Percentiles rank a stretch among this genome's conserved stretches.
Evolutionary conservation across 2,888 invertebrate genomes (phyloP).

Genomic region (Melanargia galathea): DNA sequence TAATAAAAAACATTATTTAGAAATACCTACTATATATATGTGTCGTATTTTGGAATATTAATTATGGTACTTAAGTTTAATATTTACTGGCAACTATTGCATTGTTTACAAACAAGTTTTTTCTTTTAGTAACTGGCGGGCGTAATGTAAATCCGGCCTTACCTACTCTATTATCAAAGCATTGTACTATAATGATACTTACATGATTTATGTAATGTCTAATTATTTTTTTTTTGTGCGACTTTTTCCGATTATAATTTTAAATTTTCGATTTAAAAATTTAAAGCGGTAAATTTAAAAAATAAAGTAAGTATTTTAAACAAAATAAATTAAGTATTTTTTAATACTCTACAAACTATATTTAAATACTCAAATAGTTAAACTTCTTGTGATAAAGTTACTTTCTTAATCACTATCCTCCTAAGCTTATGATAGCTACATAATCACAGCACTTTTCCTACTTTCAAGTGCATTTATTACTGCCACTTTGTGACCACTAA

Average conservation of each 20-base stretch:
- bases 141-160: too few relatives aligned
- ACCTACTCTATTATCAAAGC: too few relatives aligned
- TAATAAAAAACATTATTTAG: slow-evolving; percentile 5
- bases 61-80: too few relatives aligned
- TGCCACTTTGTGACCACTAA: slow-evolving; percentile 25
- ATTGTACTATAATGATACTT: too few relatives aligned
- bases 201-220: too few relatives aligned
- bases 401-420: too few relatives aligned
- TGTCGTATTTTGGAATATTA: too few relatives aligned
- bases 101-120: too few relatives aligned
- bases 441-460: slow-evolving; percentile 2
- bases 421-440: neutral
- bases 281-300: neutral
- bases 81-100: too few relatives aligned
- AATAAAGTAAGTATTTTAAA: neutral
- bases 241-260: neutral
- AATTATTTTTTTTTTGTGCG: neutral
- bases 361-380: neutral
- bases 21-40: too few relatives aligned
- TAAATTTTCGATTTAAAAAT: neutral
- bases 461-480: slow-evolving; percentile 1
- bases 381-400: too few relatives aligned
- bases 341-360: neutral
- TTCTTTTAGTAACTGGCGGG: too few relatives aligned
- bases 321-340: neutral